Evolutionary conservation across 2,113 vertebrate species (phyloP), one percentile per base, ranked within the genome.

Genomic region (Catharus fuscescens): DNA sequence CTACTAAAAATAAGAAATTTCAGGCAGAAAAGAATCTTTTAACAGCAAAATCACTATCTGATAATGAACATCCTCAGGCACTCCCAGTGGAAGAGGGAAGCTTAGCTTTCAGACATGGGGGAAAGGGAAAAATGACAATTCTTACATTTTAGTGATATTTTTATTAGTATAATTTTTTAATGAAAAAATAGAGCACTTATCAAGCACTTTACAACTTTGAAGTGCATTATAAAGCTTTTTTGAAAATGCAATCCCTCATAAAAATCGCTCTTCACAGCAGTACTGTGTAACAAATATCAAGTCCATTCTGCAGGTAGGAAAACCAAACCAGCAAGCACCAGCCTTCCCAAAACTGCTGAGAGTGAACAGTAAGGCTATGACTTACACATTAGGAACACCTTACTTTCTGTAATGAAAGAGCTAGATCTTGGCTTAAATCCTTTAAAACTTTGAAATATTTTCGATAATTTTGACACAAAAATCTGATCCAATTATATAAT

Each of bases 101-200:
- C 47, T 78, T 81, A 83, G 80, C 82, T 86, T 95, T 94, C 72
- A 94, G 79, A 65, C 64, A 77, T 20, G 53, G 17, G 61, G 70
- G 36, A 97, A 90, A 78, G 44, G 34, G 36, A 65, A 93, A 94
- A 86, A 88, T 59, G 42, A 86, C 47, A 81, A 86, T 53, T 56
- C 64, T 80, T 71, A 71, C 3, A 5, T 86, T 94, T 85, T 72
- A 56, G 69, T 52, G 69, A 47, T 80, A 74, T 56, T 94, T 89
- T 91, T 91, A 71, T 89, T 84, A 88, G 76, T 26, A 54, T 83
- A 65, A 84, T 81, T 95, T 91, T 95, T 90, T 29, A 79, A 96
- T 91, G 88, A 91, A 91, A 96, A 88, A 76, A 36, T 38, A 76
- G n/a, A 94, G 83, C 86, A 96, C 86, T 96, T 95, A 94, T 32